Evolutionary conservation across 1,140 invertebrate species (phyloP).

Genomic region (Sinonovacula constricta): DNA sequence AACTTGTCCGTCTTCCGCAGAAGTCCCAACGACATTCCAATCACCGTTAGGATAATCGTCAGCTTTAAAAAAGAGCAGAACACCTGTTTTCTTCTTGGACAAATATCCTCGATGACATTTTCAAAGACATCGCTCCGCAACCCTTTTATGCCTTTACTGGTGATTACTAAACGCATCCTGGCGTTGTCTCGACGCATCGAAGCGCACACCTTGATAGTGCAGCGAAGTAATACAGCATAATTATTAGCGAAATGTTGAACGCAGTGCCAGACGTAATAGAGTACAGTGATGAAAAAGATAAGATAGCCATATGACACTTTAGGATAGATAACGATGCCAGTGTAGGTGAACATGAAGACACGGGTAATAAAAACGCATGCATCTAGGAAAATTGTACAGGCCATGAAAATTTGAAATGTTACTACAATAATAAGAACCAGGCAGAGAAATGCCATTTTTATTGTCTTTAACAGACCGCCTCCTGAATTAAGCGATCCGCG

Average conservation of each 20-base stretch:
- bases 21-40: conserved; percentile 19
- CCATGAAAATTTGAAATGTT: conserved; percentile 25
- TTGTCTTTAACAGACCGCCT: too few species aligned
- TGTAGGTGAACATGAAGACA: conserved; percentile 28
- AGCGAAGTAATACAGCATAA: too few species aligned
- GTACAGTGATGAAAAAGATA: conserved; percentile 16
- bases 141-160: not conserved
- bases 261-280: conserved; percentile 30
- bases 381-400: conserved; percentile 27
- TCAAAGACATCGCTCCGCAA: conserved; percentile 20
- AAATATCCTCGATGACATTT: conserved; percentile 27
- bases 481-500: not conserved
- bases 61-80: conserved; percentile 22
- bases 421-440: not conserved
- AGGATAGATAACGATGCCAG: conserved; percentile 30
- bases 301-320: conserved; percentile 35
- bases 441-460: not conserved
- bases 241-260: conserved; percentile 1
- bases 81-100: conserved; percentile 11
- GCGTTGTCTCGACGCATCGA: not conserved
- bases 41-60: not conserved
- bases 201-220: conserved; percentile 1
- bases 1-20: conserved; percentile 21
- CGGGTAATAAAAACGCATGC: conserved; percentile 29
- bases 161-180: not conserved